phyloP scores from a whole-genome alignment of 92 coral and sea anemone genomes.

The Palythoa grandis region DNA sequence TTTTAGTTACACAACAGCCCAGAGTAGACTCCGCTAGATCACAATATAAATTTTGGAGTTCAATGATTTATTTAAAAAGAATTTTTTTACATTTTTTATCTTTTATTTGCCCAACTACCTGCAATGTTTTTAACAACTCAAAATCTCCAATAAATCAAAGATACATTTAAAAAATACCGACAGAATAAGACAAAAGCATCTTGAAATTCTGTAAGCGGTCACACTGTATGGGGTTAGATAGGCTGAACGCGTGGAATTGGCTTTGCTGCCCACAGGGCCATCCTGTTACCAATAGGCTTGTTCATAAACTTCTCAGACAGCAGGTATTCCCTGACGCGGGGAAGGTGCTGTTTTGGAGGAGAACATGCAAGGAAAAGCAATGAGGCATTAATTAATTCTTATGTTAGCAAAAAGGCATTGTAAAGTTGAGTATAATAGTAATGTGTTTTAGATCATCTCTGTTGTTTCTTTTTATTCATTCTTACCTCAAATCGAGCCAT shows the following conservation, averaged over 20 bases:
- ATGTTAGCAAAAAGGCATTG: background rate
- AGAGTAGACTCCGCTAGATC: no score
- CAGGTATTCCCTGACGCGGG: slow-evolving; percentile 67
- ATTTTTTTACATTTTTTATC: no score
- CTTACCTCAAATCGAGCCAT: slow-evolving; percentile 67
- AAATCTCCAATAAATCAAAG: background rate
- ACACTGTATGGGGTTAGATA: background rate
- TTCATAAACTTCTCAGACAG: slow-evolving; percentile 55
- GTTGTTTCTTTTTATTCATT: background rate
- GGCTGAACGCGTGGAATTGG: slow-evolving; percentile 57
- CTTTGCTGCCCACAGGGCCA: slow-evolving; percentile 79
- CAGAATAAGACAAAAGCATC: background rate
- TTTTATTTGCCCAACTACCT: no score
- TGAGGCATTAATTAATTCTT: background rate
- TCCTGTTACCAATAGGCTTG: slow-evolving; percentile 78
- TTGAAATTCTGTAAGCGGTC: background rate
- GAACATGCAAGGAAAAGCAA: no score
- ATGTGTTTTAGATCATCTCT: no score
- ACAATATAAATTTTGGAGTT: no score
- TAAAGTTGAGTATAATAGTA: background rate
- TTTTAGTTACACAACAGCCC: no score
- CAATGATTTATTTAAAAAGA: no score
- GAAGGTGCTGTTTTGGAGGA: slow-evolving; percentile 51
- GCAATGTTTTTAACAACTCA: no score
- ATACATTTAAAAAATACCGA: background rate